Evolutionary conservation across 2,888 invertebrate genomes (phyloP).

Genomic region (Nesidiocoris tenuis): DNA sequence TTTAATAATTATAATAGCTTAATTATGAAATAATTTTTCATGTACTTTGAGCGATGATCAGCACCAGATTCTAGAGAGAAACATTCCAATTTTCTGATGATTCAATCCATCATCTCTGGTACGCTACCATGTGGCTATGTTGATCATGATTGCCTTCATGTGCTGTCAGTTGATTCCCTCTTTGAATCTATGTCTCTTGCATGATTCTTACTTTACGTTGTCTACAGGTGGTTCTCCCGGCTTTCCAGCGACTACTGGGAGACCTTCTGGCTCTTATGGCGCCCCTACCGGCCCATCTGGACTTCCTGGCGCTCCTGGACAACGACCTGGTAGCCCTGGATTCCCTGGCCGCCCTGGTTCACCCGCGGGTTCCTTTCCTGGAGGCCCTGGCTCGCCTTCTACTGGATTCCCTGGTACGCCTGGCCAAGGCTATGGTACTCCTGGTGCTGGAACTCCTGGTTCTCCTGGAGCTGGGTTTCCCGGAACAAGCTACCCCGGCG

Average conservation of each 20-base stretch:
- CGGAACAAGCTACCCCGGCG: background rate
- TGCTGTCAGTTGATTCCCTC: no score
- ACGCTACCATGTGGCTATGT: no score
- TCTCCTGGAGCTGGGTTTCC: constrained; percentile 23
- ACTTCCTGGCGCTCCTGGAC: constrained; percentile 44
- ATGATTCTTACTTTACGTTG: no score
- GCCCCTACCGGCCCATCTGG: constrained; percentile 2
- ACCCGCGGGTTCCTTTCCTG: constrained; percentile 46
- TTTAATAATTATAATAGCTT: no score
- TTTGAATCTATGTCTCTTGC: no score
- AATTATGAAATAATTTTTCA: background rate
- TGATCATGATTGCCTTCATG: no score
- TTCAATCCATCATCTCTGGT: no score
- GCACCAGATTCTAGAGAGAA: no score
- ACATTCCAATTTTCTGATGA: no score
- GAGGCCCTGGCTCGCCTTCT: constrained; percentile 47
- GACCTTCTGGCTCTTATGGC: background rate
- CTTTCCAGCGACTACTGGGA: background rate
- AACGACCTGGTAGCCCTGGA: constrained; percentile 13
- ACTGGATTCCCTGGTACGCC: constrained; percentile 43
- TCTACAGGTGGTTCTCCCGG: background rate
- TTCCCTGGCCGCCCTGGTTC: constrained; percentile 25
- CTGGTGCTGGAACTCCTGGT: constrained; percentile 23
- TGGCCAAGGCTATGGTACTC: constrained; percentile 11
- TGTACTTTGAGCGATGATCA: background rate